Conservation (phyloP, 1,140 invertebrate genomes). For the Lordiphosa collinella region DNA sequence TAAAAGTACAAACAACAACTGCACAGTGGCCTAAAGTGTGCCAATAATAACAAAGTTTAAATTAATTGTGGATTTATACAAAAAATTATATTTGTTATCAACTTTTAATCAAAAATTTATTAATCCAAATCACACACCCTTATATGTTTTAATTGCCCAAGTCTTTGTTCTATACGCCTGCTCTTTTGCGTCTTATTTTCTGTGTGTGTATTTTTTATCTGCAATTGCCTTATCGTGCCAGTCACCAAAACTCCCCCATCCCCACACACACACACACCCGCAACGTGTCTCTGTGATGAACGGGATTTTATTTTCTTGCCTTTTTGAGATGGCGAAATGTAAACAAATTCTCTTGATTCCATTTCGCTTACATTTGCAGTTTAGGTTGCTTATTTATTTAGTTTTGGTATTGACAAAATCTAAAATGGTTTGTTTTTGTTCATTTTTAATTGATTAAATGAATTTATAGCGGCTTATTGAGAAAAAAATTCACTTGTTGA, state of each 20-base stretch:
- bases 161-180: conserved; percentile 44
- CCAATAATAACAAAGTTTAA: not conserved
- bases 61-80: too few species aligned
- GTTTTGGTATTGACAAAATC: not conserved
- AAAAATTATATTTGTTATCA: too few species aligned
- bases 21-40: conserved; percentile 50
- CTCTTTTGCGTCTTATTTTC: conserved; percentile 40
- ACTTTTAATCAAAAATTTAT: not conserved
- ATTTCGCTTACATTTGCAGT: conserved; percentile 10
- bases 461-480: conserved; percentile 9
- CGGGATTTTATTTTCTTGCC: conserved; percentile 4
- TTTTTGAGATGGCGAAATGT: conserved; percentile 36
- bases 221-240: conserved; percentile 62
- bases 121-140: not conserved
- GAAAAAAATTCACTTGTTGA: conserved; percentile 51
- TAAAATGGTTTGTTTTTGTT: too few species aligned
- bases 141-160: not conserved
- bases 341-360: conserved; percentile 42
- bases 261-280: not conserved
- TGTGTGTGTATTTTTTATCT: conserved; percentile 51
- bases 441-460: not conserved
- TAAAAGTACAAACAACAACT: conserved; percentile 50
- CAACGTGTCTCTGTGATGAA: not conserved
- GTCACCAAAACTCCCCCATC: conserved; percentile 30
- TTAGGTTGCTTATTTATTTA: conserved; percentile 6